Base-by-base conservation (phyloP, 2,113 vertebrate genomes). In the Varanus salvator region DNA sequence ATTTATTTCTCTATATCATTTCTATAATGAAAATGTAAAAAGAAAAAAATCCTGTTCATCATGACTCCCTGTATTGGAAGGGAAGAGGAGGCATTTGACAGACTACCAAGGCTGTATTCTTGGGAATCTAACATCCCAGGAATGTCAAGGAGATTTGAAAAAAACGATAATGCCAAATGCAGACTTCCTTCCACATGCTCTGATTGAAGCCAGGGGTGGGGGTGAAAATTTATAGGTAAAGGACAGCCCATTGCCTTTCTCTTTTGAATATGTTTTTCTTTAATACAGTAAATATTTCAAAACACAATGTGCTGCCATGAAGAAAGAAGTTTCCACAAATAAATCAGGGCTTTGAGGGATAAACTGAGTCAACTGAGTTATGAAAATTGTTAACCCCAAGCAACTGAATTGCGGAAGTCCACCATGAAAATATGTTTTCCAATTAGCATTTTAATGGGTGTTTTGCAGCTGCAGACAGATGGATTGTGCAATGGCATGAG, bases 141-240 rank as follows among this genome's bases (percentile, higher is more conserved):
- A 97, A 97, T 96, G 93, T 92, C 95, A 96, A 96, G 92, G 90
- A 96, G 87, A 34, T 95, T 96, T 93, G 93, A 90, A 87, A 93
- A 88, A 93, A 93, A 92, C 0, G 0, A 57, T 90, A 84, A 95
- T 92, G 89, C 85, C 80, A 96, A 94, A 93, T 83, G 91, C 74
- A 95, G 94, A 94, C 71, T 74, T 52, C 94, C 91, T 78, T 2
- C 31, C 96, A 95, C 78, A 72, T 87, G 23, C 93, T 76, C 92
- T 90, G 91, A 93, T 76, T 95, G 88, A 94, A n/a, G 80, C 4
- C 1, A 0, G 7, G 75, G 95, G 94, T 86, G 93, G 27, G 76
- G 74, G 93, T 92, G 94, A 12, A 94, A 91, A 91, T 90, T 91
- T 69, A 92, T 84, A 52, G 0, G 8, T 84, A 92, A 90, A 93